Evolutionary conservation across 2,888 invertebrate genomes (phyloP).

Genomic region (Carabus problematicus): DNA sequence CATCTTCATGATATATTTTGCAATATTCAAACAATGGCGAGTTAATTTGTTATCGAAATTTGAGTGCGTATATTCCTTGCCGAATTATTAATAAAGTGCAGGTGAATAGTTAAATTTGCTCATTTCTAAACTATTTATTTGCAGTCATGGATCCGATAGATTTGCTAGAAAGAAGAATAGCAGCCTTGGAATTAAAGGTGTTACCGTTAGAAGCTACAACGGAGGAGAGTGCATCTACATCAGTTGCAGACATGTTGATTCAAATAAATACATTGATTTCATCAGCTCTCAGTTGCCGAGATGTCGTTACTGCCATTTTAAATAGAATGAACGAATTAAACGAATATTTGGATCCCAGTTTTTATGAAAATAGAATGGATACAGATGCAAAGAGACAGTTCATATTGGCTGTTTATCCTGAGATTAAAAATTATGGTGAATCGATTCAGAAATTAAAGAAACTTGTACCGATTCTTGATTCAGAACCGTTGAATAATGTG

Average conservation of each 20-base stretch:
- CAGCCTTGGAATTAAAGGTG: conserved; percentile 59
- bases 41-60: too few relatives aligned
- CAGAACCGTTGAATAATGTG: conserved; percentile 57
- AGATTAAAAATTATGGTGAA: conserved; percentile 57
- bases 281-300: conserved; percentile 62
- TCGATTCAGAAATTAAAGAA: conserved; percentile 57
- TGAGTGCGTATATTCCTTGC: too few relatives aligned
- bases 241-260: conserved; percentile 58
- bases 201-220: conserved; percentile 52
- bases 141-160: conserved; percentile 51
- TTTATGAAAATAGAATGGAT: conserved; percentile 59
- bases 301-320: conserved; percentile 59
- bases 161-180: conserved; percentile 60
- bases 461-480: conserved; percentile 58
- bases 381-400: conserved; percentile 60
- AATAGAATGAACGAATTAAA: conserved; percentile 60
- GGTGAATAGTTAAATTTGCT: too few relatives aligned
- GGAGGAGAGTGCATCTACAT: conserved; percentile 51
- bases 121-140: conserved; percentile 7
- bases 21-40: too few relatives aligned
- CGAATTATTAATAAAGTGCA: too few relatives aligned
- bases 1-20: too few relatives aligned
- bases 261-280: conserved; percentile 62
- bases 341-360: conserved; percentile 59
- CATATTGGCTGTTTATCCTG: conserved; percentile 59